A percentile compares a stretch with the other conserved stretches of the same genome.
Conservation (phyloP, 2,888 invertebrate species). For the Pterostichus madidus region DNA sequence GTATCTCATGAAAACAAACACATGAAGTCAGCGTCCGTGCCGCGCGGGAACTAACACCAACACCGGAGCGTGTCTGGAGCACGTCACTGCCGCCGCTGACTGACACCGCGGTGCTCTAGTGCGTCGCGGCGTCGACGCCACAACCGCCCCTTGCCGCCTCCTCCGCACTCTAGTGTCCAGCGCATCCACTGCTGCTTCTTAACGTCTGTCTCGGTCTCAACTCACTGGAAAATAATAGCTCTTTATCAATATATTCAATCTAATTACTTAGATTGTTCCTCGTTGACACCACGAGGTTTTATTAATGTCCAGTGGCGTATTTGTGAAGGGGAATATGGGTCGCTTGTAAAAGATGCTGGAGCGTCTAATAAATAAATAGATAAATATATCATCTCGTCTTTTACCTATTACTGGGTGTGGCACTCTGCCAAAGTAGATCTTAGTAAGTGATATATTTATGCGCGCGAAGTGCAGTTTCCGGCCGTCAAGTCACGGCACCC, state of each 20-base stretch:
- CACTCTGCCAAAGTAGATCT: too few relatives aligned
- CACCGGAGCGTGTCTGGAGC: constrained; percentile 24
- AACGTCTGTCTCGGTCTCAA: not conserved
- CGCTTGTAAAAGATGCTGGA: not conserved
- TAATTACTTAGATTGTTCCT: constrained; percentile 45
- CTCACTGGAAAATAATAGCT: constrained; percentile 20
- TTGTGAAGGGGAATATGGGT: too few relatives aligned
- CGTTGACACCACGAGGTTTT: constrained; percentile 1
- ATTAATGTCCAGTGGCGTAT: not conserved
- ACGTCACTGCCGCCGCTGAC: constrained; percentile 12
- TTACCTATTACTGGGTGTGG: too few relatives aligned
- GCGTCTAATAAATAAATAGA: too few relatives aligned
- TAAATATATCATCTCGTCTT: too few relatives aligned
- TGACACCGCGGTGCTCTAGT: constrained; percentile 5
- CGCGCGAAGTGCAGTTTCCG: too few relatives aligned
- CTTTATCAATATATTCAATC: constrained; percentile 27
- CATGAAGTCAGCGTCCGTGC: not conserved
- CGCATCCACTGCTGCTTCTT: constrained; percentile 5
- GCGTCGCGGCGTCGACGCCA: constrained; percentile 6
- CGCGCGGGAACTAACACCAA: constrained; percentile 3
- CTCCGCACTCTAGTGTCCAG: too few relatives aligned
- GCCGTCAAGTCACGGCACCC: too few relatives aligned
- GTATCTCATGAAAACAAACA: constrained; percentile 29
- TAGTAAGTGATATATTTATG: too few relatives aligned
- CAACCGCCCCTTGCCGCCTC: not conserved